These are phyloP conservation scores for Adoxophyes honmai DNA, from an alignment of 1,140 invertebrate genomes.

Conservation along the genomic window DNA sequence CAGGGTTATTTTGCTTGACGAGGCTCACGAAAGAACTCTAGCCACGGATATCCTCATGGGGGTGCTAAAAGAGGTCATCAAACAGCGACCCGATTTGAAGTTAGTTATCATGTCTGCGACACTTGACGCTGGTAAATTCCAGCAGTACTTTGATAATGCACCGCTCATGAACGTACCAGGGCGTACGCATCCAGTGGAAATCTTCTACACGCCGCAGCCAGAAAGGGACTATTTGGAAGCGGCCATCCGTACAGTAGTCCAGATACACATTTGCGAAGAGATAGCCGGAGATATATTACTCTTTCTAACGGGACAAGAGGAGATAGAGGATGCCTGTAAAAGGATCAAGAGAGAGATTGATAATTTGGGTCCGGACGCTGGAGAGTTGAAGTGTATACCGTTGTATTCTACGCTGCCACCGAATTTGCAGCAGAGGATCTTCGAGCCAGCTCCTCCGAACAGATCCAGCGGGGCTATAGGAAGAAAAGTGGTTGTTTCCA, in stretches of 20 bases:
- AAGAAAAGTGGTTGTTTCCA: constrained; percentile 96
- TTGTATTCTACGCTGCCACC: constrained; percentile 99
- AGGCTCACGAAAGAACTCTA: constrained; percentile 98
- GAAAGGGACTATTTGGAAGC: constrained; percentile 99
- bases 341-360: constrained; percentile 98
- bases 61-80: constrained; percentile 97
- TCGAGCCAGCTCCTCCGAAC: constrained; percentile 95
- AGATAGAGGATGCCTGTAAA: constrained; percentile 99
- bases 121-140: constrained; percentile 99
- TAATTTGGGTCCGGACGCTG: constrained; percentile 96
- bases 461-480: constrained; percentile 97
- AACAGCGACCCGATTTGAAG: constrained; percentile 95
- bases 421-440: constrained; percentile 97
- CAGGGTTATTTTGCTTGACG: constrained; percentile 97
- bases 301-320: constrained; percentile 96
- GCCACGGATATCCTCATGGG: constrained; percentile 99
- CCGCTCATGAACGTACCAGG: constrained; percentile 98
- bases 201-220: constrained; percentile 99
- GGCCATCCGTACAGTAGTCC: constrained; percentile 98
- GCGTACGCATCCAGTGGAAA: constrained; percentile 81
- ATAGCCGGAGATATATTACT: constrained; percentile 94
- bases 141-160: constrained; percentile 98
- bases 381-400: constrained; percentile 98
- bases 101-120: constrained; percentile 99
- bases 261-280: constrained; percentile 99